phyloP scores from a whole-genome alignment of 1,140 invertebrate species.

The Caenorhabditis briggsae region DNA sequence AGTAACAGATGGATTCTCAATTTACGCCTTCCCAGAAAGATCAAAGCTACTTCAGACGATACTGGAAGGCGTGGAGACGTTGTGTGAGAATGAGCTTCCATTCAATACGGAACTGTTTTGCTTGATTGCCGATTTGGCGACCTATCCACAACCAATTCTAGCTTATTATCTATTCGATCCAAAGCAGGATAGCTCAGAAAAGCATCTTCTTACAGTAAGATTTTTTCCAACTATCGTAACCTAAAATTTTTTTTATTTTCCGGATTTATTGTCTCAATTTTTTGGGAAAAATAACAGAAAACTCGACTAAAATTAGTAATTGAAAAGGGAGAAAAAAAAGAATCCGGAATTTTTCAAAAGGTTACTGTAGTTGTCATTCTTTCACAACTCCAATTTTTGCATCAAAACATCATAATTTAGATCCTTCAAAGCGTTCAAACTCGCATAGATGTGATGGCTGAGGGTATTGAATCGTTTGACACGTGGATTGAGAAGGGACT shows the following conservation, averaged over 20 bases:
- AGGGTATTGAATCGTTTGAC: slow-evolving; percentile 43
- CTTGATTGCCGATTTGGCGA: slow-evolving; percentile 87
- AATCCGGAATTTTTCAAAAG: too few species aligned
- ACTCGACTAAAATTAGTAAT: too few species aligned
- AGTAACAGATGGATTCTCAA: slow-evolving; percentile 19
- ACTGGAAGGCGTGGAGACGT: slow-evolving; percentile 86
- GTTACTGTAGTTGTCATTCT: too few species aligned
- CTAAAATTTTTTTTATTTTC: too few species aligned
- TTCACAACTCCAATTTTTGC: not conserved
- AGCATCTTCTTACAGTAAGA: slow-evolving; percentile 43
- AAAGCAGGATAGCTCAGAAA: slow-evolving; percentile 62
- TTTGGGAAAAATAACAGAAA: too few species aligned
- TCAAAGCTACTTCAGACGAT: slow-evolving; percentile 78
- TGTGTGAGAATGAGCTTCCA: slow-evolving; percentile 88
- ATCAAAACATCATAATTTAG: not conserved
- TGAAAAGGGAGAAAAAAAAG: too few species aligned
- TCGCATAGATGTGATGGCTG: slow-evolving; percentile 36
- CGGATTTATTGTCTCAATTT: too few species aligned
- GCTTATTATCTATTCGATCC: slow-evolving; percentile 87
- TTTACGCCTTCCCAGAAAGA: slow-evolving; percentile 60
- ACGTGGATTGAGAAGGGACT: slow-evolving; percentile 32
- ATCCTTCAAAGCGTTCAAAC: slow-evolving; percentile 30
- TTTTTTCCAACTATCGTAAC: too few species aligned
- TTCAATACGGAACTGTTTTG: slow-evolving; percentile 91
- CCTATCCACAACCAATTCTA: slow-evolving; percentile 89